Base-by-base conservation (phyloP, 2,113 vertebrate species). In the Elachura formosa region DNA sequence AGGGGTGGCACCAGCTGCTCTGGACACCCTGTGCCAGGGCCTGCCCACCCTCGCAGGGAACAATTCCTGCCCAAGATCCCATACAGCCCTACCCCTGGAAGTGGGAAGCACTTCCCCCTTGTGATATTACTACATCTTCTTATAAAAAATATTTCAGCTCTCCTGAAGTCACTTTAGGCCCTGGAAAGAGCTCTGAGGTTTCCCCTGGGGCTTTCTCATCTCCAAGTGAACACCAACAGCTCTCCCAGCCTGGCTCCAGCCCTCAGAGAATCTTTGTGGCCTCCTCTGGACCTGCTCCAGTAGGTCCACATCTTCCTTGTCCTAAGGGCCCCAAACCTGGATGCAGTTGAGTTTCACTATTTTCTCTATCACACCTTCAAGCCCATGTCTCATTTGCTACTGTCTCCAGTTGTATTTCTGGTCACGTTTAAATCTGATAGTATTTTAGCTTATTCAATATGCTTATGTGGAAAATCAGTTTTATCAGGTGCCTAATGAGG, bases 21-120 rank as follows among this genome's bases (percentile, higher is more conserved):
- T 64, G 81, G n/a, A 8, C 18, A 62, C 8, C 22, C n/a, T 38
- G 24, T 40, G 19, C 49, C 59, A 64, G 41, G 23, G 19, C 29
- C n/a, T 84, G 1, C 4, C 34, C 34, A n/a, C 49, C 15, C 49
- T 64, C 4, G 0, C 21, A 49, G 61, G 59, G 4, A 34, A 40
- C 4, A 28, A 64, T 74, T 84, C 31, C 20, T 63, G 7, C 12
- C 41, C 23, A 40, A 29, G 4, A 13, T 66, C 20, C 41, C 12
- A 25, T 3, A 15, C 0, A 29, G 0, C 34, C 34, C 34, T 40
- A 29, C 16, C 29, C 29, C 31, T 56, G 43, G 25, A 51, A 31
- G 0, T 14, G 31, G 10, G 21, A 83, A 56, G 21, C 31, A 26
- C 8, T 66, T 56, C 43, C 20, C 19, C 3, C 5, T 26, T 55